Evolutionary conservation across 2,888 invertebrate species (phyloP), one percentile per base, ranked within the genome.

Genomic region (Hedya salicella): DNA sequence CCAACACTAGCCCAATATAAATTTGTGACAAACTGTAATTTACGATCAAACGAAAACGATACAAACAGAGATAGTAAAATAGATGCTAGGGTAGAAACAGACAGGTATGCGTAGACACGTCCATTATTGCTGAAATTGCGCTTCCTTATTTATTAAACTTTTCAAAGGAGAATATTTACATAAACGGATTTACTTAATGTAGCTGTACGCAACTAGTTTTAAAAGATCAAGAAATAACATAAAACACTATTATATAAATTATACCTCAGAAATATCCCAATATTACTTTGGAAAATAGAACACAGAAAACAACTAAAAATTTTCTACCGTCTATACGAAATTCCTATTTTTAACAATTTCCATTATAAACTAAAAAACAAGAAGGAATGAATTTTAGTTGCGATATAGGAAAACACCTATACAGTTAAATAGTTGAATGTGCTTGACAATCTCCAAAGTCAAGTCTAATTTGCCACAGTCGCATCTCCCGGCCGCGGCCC

Each of bases 141-240:
- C 71, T 73, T 75, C 74, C 74, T 74, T 70, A 71, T 68, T 66
- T 72, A 71, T 74, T 76, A n/a, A n/a, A n/a, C n/a, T 77, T 75
- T 78, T 78, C 76, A 78, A 85, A 83, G 83, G 83, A 84, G 83
- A 80, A 83, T 90, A 90, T 90, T 86, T 89, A 90, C 89, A 89
- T 84, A 86, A 85, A 81, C 80, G 82, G 85, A 86, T 78, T 75
- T 69, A 73, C 73, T 80, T 79, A 81, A 81, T 76, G 83, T 83
- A 83, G 77, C 75, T 78, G 80, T 81, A 82, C 77, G 77, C 81
- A 78, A 80, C 77, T 81, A 78, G 74, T 81, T 75, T 75, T 63
- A 64, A 67, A 77, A 67, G 70, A 75, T 75, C 78, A 74, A 76
- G 71, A 76, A 76, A 77, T 73, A 75, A 67, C 70, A 72, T 77